Evolutionary conservation across 2,888 invertebrate species (phyloP), one percentile per base, ranked within the genome.

Genomic region (Heliconius cydno): DNA sequence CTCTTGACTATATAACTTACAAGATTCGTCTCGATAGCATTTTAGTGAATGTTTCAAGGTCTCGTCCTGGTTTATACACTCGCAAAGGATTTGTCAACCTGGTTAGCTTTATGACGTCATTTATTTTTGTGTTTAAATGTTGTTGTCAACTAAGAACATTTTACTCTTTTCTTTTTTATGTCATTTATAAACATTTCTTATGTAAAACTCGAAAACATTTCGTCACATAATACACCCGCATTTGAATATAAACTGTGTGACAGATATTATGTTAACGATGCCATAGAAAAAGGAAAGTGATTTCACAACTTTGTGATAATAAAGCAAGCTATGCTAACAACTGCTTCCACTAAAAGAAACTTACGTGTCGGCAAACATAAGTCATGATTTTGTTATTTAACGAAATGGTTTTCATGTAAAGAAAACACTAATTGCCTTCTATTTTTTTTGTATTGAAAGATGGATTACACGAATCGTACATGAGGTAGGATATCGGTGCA

Each of bases 31-130:
- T 93, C 91, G 90, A 93, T 92, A 93, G 90, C 90, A 89, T 89
- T 85, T 92, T 90, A 86, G 94, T 92, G 94, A 94, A 93, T 94
- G 94, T 94, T 92, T 93, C 94, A 94, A 94, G 95, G 94, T 92
- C 92, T 88, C 90, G 92, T 92, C 92, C 93, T 90, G 93, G 89
- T 93, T 94, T 89, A 87, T 87, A 86, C 86, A 89, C 90, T 90
- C 89, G 90, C 89, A 89, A 93, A 94, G 92, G 92, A 94, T 94
- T 94, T 94, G 92, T 92, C 92, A 92, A 92, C 90, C 89, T 83
- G 84, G 92, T 92, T 91, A 92, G 91, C 89, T 90, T 85, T 86
- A 88, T 93, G 92, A 93, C 92, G 92, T 92, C 90, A 93, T 88
- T 88, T 85, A 84, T 87, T 83, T 87, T 88, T 88, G 86, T 85